Conservation (phyloP, 2,888 invertebrate species). For the Diabrotica balteata region DNA sequence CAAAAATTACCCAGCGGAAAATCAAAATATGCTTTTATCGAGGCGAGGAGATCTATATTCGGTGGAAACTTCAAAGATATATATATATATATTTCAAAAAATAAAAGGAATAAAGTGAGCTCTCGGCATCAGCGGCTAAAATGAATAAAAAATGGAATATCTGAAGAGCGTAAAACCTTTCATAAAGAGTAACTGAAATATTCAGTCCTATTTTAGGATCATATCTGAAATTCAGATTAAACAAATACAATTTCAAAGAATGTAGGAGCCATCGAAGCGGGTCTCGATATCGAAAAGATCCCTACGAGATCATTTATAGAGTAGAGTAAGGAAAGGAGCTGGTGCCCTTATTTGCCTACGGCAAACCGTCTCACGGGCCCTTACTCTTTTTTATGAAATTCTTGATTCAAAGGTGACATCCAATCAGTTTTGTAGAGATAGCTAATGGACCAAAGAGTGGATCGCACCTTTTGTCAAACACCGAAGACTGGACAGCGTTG, state of each 20-base stretch:
- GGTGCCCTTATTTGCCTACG: conserved; percentile 56
- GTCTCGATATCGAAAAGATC: conserved; percentile 52
- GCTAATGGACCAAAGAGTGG: conserved; percentile 56
- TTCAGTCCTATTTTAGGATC: conserved; percentile 44
- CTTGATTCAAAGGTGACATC: conserved; percentile 50
- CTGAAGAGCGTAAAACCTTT: conserved; percentile 37
- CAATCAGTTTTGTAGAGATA: conserved; percentile 51
- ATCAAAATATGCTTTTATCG: conserved; percentile 26
- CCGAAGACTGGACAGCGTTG: too few species aligned
- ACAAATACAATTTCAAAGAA: conserved; percentile 59
- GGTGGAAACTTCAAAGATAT: conserved; percentile 24
- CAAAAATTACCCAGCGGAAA: conserved; percentile 20
- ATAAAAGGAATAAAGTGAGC: conserved; percentile 26
- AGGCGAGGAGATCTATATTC: conserved; percentile 6
- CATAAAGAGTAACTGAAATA: conserved; percentile 45
- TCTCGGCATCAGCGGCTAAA: conserved; percentile 26
- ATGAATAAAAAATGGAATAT: conserved; percentile 38
- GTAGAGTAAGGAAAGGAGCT: conserved; percentile 32
- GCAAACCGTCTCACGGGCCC: conserved; percentile 38
- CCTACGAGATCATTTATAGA: conserved; percentile 50
- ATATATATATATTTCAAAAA: conserved; percentile 20
- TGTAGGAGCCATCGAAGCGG: conserved; percentile 52
- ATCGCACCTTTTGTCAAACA: conserved; percentile 14
- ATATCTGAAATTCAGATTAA: conserved; percentile 60
- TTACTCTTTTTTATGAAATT: conserved; percentile 36